Percentiles rank a stretch among this genome's conserved stretches.
These are phyloP conservation scores for Tichodroma muraria DNA, from an alignment of 2,113 vertebrate species.

Conservation along the genomic window DNA sequence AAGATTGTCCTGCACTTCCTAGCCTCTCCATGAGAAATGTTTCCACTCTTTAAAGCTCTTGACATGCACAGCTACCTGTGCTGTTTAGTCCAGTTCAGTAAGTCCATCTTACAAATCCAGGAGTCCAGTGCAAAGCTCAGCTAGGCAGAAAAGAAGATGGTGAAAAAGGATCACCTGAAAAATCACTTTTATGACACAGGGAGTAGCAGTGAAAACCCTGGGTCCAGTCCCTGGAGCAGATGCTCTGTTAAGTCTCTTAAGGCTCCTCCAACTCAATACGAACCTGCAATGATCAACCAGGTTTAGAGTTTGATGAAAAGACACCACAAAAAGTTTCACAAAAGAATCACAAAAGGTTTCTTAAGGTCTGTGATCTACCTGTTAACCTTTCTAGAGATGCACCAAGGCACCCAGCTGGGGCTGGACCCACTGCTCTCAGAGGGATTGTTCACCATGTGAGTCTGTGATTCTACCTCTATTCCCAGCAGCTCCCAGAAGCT, in stretches of 20 bases:
- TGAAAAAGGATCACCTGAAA: background rate
- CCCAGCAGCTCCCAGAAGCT: too few relatives aligned
- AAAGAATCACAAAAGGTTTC: background rate
- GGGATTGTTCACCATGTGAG: fast-evolving
- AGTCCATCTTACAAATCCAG: background rate
- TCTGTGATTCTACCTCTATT: background rate
- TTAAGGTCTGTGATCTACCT: background rate
- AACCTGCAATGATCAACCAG: background rate
- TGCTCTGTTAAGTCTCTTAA: background rate
- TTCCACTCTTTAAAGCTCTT: background rate
- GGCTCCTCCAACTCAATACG: background rate
- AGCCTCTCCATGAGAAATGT: background rate
- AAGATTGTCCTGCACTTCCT: background rate
- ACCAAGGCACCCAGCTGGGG: background rate
- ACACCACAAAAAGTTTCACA: background rate
- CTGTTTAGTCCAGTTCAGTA: background rate
- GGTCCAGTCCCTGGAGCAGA: background rate
- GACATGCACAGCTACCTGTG: background rate
- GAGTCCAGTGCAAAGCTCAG: background rate
- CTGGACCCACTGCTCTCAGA: background rate
- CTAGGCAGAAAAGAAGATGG: background rate
- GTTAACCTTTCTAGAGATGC: background rate
- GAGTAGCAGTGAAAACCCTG: background rate
- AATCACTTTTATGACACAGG: background rate
- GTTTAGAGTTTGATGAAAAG: background rate